Percentiles rank a stretch among this genome's conserved stretches.
phyloP scores from a whole-genome alignment of 2,888 invertebrate genomes.

The Ptilodon capucinus region DNA sequence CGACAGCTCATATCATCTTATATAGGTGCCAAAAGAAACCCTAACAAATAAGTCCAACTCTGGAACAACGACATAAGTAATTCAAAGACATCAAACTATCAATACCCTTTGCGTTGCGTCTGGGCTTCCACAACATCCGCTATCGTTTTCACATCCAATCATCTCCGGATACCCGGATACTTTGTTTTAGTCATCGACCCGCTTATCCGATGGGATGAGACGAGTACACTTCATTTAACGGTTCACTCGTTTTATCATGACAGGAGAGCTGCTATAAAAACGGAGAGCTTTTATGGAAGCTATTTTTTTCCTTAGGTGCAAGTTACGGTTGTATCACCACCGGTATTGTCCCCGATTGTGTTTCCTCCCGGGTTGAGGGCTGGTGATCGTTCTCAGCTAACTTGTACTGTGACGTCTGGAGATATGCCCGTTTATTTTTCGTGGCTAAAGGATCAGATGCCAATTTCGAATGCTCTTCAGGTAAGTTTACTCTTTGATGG shows the following conservation, averaged over 20 bases:
- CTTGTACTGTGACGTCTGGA: conserved; percentile 91
- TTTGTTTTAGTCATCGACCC: conserved; percentile 17
- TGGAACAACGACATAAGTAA: no score
- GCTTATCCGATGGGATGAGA: conserved; percentile 13
- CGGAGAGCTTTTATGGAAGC: neutral
- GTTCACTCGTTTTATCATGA: conserved; percentile 19
- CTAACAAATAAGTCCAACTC: no score
- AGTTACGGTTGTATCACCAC: conserved; percentile 83
- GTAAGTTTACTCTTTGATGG: no score
- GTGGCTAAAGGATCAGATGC: conserved; percentile 85
- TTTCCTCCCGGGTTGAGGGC: conserved; percentile 91
- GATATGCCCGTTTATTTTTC: conserved; percentile 86
- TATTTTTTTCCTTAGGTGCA: conserved; percentile 54
- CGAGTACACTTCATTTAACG: conserved; percentile 22
- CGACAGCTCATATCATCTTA: no score
- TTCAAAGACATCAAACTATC: no score
- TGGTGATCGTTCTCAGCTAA: conserved; percentile 90
- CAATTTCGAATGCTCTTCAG: conserved; percentile 85
- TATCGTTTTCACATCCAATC: conserved; percentile 13
- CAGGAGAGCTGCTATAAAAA: conserved; percentile 6
- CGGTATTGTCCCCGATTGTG: conserved; percentile 92
- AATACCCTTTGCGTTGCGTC: no score
- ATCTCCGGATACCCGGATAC: conserved; percentile 13
- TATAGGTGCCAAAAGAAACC: no score
- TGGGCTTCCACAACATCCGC: neutral